These are phyloP conservation scores for Mesorhabditis belari DNA, from an alignment of 2,888 invertebrate species.

Conservation along the genomic window DNA sequence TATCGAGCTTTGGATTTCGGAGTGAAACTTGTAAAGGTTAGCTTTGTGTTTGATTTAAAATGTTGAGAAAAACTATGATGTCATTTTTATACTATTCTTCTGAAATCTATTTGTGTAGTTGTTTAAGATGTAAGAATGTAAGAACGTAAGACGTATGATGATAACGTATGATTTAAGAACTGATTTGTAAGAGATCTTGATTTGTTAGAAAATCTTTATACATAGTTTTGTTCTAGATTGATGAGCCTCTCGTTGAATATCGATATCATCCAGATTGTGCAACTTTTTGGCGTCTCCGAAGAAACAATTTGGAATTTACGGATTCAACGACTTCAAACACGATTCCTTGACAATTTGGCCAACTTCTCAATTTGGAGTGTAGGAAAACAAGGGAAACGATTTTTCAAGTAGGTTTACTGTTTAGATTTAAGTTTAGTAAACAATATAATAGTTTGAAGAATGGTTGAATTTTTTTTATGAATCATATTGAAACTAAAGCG, in stretches of 20 bases:
- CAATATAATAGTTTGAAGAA: not conserved
- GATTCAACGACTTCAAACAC: conserved; percentile 58
- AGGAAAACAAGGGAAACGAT: conserved; percentile 71
- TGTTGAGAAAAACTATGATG: too few species aligned
- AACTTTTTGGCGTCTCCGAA: conserved; percentile 56
- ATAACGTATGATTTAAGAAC: too few species aligned
- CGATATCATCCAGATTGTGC: conserved; percentile 65
- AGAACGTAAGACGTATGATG: too few species aligned
- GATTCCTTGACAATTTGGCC: conserved; percentile 63
- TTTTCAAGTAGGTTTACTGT: conserved; percentile 60
- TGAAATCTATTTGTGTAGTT: too few species aligned
- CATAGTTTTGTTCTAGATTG: conserved; percentile 16
- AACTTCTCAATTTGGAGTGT: conserved; percentile 77
- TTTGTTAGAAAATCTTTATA: not conserved
- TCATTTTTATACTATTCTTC: too few species aligned
- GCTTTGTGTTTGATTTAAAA: too few species aligned
- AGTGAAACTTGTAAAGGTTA: conserved; percentile 60
- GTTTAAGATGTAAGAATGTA: too few species aligned
- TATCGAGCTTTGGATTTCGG: conserved; percentile 66
- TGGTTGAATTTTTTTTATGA: not conserved
- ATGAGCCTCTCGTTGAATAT: conserved; percentile 64
- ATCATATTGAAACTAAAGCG: not conserved
- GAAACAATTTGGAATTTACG: conserved; percentile 65
- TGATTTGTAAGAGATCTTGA: not conserved
- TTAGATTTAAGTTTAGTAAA: not conserved